These are phyloP conservation scores for Maniola hyperantus DNA, from an alignment of 2,888 invertebrate species.

Conservation along the genomic window DNA sequence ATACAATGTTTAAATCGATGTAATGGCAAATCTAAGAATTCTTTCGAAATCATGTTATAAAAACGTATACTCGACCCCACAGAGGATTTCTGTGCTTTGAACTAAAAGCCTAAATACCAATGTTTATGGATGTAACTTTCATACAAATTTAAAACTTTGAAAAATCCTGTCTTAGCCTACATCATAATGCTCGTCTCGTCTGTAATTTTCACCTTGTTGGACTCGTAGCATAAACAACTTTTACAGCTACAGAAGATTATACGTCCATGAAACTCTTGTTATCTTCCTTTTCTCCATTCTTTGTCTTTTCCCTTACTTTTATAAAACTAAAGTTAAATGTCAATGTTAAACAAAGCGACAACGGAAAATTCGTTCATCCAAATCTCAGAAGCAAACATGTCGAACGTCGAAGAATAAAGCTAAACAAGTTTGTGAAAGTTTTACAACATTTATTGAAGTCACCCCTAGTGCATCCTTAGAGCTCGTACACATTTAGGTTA, in stretches of 20 bases:
- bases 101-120: too few species aligned
- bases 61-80: too few species aligned
- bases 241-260: background rate
- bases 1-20: too few species aligned
- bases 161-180: too few species aligned
- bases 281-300: background rate
- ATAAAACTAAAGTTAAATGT: slow-evolving; percentile 31
- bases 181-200: too few species aligned
- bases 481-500: slow-evolving; percentile 6
- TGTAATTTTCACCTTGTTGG: too few species aligned
- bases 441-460: slow-evolving; percentile 70
- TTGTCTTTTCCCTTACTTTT: background rate
- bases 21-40: too few species aligned
- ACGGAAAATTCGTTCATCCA: slow-evolving; percentile 41
- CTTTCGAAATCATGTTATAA: too few species aligned
- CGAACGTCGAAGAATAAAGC: slow-evolving; percentile 55
- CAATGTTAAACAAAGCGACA: slow-evolving; percentile 39
- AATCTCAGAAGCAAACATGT: slow-evolving; percentile 70
- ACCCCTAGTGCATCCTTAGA: slow-evolving; percentile 26
- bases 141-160: too few species aligned
- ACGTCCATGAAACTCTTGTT: background rate
- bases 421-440: slow-evolving; percentile 69
- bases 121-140: too few species aligned
- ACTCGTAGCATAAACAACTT: too few species aligned
- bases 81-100: too few species aligned